These are phyloP conservation scores for Pteromalus puparum DNA, from an alignment of 1,140 invertebrate genomes.

Conservation along the genomic window DNA sequence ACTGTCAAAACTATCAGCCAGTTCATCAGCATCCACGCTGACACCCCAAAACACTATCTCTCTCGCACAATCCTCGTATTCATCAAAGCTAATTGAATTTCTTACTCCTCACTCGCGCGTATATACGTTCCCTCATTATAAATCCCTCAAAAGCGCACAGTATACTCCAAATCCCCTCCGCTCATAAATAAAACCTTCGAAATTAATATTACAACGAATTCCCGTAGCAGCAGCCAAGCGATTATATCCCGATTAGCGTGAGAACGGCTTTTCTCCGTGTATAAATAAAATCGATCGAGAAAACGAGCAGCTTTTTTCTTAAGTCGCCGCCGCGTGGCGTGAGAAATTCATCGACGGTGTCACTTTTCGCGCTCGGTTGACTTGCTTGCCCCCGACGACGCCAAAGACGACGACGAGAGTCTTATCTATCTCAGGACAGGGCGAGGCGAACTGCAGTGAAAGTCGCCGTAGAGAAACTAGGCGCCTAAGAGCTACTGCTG, in stretches of 20 bases:
- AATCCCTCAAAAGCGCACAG: neutral
- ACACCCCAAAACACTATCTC: neutral
- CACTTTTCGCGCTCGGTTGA: slow-evolving; percentile 45
- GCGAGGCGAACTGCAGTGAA: slow-evolving; percentile 47
- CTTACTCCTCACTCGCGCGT: neutral
- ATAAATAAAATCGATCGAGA: neutral
- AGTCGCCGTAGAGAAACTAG: neutral
- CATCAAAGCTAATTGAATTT: neutral
- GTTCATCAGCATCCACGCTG: neutral
- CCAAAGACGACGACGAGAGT: slow-evolving; percentile 10
- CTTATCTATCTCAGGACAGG: slow-evolving; percentile 38
- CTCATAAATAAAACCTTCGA: neutral
- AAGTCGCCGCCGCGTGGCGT: slow-evolving; percentile 31
- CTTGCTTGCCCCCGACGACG: neutral
- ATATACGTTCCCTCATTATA: neutral
- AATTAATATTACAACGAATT: slow-evolving; percentile 11
- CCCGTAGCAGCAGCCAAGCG: neutral
- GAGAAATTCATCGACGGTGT: slow-evolving; percentile 42
- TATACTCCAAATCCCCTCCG: neutral
- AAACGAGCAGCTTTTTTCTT: slow-evolving; percentile 24
- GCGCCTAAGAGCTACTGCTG: neutral
- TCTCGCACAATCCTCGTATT: neutral
- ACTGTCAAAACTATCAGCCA: neutral
- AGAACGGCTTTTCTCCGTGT: slow-evolving; percentile 29
- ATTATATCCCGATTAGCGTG: slow-evolving; percentile 45